Conservation (phyloP, 2,888 invertebrate species). For the Bursaphelenchus okinawaensis region DNA sequence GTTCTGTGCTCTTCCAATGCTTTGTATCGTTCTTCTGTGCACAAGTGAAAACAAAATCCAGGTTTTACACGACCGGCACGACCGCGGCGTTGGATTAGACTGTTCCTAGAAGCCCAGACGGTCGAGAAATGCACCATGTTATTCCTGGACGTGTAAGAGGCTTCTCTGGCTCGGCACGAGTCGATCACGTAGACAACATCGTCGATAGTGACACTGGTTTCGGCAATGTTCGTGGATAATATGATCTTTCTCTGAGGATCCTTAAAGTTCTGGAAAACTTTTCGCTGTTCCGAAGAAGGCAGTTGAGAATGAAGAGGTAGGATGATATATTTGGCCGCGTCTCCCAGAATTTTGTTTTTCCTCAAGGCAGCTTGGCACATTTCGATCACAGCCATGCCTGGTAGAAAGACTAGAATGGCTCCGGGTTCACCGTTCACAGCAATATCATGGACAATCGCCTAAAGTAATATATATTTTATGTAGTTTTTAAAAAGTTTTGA, state of each 20-base stretch:
- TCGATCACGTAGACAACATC: slow-evolving; percentile 97
- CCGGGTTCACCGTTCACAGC: slow-evolving; percentile 67
- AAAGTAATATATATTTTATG: slow-evolving; percentile 1
- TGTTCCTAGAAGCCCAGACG: slow-evolving; percentile 70
- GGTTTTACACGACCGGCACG: slow-evolving; percentile 89
- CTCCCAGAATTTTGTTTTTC: slow-evolving; percentile 70
- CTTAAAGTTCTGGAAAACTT: slow-evolving; percentile 73
- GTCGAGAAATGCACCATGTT: slow-evolving; percentile 77
- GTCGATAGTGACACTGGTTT: slow-evolving; percentile 94
- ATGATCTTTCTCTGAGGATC: slow-evolving; percentile 69
- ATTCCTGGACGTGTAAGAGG: slow-evolving; percentile 93
- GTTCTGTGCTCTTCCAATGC: slow-evolving; percentile 72
- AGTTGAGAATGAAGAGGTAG: slow-evolving; percentile 95
- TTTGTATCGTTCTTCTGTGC: slow-evolving; percentile 64
- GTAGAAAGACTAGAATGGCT: slow-evolving; percentile 83
- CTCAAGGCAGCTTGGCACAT: slow-evolving; percentile 79
- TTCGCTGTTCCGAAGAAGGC: slow-evolving; percentile 84
- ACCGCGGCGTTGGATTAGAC: slow-evolving; percentile 87
- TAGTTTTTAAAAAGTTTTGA: background rate
- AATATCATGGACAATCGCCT: slow-evolving; percentile 66
- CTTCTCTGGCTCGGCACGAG: slow-evolving; percentile 85
- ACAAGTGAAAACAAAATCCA: slow-evolving; percentile 88
- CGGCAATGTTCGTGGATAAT: slow-evolving; percentile 93
- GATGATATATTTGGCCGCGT: slow-evolving; percentile 66
- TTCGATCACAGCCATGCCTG: slow-evolving; percentile 95